Percentiles rank a stretch among this genome's conserved stretches.
Conservation (phyloP, 2,113 vertebrate species). For the Setophaga kirtlandii region DNA sequence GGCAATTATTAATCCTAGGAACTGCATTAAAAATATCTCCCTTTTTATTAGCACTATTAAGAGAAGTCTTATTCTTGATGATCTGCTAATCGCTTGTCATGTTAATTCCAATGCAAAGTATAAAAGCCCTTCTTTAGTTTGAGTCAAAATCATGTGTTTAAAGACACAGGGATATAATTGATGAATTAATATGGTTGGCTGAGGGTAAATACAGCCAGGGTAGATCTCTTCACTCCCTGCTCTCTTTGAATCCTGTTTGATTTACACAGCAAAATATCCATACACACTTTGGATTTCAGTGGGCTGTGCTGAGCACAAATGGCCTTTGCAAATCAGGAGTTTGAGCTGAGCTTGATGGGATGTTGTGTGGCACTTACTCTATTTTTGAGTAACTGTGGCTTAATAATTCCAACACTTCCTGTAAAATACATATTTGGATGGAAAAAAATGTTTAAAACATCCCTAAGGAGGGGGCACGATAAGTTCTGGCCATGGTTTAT, state of each 20-base stretch:
- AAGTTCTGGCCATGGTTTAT: background rate
- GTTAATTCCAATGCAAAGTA: conserved; percentile 3
- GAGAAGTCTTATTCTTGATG: conserved; percentile 18
- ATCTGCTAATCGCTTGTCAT: conserved; percentile 17
- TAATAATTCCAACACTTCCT: background rate
- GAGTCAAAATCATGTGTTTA: background rate
- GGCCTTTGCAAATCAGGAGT: background rate
- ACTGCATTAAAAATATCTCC: conserved; percentile 20
- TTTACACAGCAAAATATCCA: background rate
- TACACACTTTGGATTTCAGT: background rate
- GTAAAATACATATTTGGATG: background rate
- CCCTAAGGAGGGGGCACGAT: background rate
- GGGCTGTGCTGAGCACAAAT: background rate
- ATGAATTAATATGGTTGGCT: background rate
- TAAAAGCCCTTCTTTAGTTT: background rate
- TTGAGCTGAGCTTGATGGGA: background rate
- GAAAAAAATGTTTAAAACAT: background rate
- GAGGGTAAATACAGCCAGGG: background rate
- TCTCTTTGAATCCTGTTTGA: background rate
- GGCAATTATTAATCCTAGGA: conserved; percentile 54
- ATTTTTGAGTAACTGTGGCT: background rate
- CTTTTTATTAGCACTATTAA: conserved; percentile 48
- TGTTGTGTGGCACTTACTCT: background rate
- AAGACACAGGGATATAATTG: background rate
- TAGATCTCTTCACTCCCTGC: background rate